Evolutionary conservation across 2,113 vertebrate genomes (phyloP).

Genomic region (Lagenorhynchus albirostris): DNA sequence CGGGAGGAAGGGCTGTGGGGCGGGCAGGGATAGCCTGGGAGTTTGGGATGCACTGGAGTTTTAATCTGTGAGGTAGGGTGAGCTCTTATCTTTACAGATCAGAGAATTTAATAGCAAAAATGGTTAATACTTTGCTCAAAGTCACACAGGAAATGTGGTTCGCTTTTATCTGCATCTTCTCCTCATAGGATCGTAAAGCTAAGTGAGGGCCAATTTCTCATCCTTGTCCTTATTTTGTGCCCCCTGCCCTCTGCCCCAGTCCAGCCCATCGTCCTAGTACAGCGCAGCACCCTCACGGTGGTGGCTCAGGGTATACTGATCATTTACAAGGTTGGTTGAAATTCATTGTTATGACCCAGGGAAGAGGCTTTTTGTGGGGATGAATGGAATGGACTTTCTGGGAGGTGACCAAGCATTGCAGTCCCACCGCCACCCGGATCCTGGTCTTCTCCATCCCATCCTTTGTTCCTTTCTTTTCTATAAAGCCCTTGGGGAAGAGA

Average conservation of each 20-base stretch:
- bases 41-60: background rate
- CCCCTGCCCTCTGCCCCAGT: background rate
- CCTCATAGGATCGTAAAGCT: background rate
- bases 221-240: background rate
- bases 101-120: constrained; percentile 29
- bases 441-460: background rate
- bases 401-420: background rate
- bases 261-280: background rate
- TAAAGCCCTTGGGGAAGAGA: background rate
- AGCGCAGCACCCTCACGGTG: background rate
- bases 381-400: background rate
- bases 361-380: background rate
- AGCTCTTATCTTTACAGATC: background rate
- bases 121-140: background rate
- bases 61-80: background rate
- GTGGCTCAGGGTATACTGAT: background rate
- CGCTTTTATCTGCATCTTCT: background rate
- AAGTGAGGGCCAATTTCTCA: background rate
- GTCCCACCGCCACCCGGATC: background rate
- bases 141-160: background rate
- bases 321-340: background rate
- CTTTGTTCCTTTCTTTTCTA: background rate
- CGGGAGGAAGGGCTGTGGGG: too few species aligned
- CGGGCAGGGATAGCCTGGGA: too few species aligned
- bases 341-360: background rate